Conservation (phyloP, 2,888 invertebrate species). For the Copidosoma aretas region DNA sequence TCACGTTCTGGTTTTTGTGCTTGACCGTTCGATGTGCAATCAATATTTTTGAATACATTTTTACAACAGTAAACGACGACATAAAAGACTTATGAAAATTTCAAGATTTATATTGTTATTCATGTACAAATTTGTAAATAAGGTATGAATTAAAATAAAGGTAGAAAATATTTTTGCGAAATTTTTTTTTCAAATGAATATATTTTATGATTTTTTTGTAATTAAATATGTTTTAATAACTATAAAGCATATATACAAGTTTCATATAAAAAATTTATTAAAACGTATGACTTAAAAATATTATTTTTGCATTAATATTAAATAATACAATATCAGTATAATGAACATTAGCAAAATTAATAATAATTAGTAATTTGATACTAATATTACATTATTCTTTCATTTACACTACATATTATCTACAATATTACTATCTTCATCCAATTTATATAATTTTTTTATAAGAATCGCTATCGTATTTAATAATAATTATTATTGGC, state of each 20-base stretch:
- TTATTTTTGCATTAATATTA: slow-evolving; percentile 37
- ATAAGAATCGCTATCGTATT: slow-evolving; percentile 41
- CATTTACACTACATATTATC: slow-evolving; percentile 43
- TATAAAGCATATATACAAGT: slow-evolving; percentile 40
- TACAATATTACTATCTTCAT: slow-evolving; percentile 44
- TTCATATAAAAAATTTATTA: slow-evolving; percentile 44
- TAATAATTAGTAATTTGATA: slow-evolving; percentile 42
- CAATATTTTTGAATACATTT: background rate
- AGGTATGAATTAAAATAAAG: slow-evolving; percentile 16
- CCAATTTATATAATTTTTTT: slow-evolving; percentile 39
- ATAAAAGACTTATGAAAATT: background rate
- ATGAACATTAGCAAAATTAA: slow-evolving; percentile 41
- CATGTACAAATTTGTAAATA: slow-evolving; percentile 1
- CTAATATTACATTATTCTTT: slow-evolving; percentile 42
- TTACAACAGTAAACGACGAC: background rate
- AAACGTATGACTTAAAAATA: slow-evolving; percentile 40
- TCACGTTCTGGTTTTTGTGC: background rate
- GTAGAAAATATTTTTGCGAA: slow-evolving; percentile 26
- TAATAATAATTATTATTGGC: slow-evolving; percentile 51
- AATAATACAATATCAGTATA: slow-evolving; percentile 42
- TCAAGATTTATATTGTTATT: background rate
- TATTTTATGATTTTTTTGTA: slow-evolving; percentile 41
- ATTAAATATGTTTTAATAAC: slow-evolving; percentile 42
- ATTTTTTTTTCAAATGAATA: slow-evolving; percentile 40
- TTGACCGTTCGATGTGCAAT: background rate